Conservation (phyloP, 2,113 vertebrate species). For the Excalfactoria chinensis region DNA sequence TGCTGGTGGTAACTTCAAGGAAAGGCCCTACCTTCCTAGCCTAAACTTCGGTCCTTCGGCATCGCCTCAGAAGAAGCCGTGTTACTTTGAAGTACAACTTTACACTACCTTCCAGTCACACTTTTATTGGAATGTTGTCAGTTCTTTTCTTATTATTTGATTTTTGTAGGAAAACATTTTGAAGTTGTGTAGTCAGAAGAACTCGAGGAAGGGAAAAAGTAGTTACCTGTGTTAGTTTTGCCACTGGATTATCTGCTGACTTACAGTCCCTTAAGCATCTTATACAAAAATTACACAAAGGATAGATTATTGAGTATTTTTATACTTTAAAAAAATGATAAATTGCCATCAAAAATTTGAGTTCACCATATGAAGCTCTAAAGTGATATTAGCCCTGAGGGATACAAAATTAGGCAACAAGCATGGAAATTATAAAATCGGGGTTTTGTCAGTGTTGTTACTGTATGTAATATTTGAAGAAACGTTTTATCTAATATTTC, state of each 20-base stretch:
- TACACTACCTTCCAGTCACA: not conserved
- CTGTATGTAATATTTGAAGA: not conserved
- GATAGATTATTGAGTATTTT: not conserved
- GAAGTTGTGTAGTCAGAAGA: not conserved
- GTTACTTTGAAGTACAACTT: not conserved
- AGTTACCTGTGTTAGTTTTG: not conserved
- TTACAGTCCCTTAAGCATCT: not conserved
- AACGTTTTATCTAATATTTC: not conserved
- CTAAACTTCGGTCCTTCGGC: not conserved
- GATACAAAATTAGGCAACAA: not conserved
- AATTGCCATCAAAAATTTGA: not conserved
- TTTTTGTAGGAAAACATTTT: not conserved
- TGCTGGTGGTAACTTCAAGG: slow-evolving; percentile 22
- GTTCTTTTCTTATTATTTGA: not conserved
- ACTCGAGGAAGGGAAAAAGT: not conserved
- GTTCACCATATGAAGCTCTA: not conserved
- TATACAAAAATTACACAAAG: not conserved
- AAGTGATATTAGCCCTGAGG: not conserved
- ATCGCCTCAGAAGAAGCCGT: not conserved
- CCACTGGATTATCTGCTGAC: not conserved
- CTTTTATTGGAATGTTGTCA: not conserved
- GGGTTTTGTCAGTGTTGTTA: not conserved
- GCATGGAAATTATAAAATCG: not conserved
- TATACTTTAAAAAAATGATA: not conserved
- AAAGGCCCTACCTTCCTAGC: not conserved